Conservation (phyloP, 64 coral and sea anemone genomes). For the Porites australiensis region DNA sequence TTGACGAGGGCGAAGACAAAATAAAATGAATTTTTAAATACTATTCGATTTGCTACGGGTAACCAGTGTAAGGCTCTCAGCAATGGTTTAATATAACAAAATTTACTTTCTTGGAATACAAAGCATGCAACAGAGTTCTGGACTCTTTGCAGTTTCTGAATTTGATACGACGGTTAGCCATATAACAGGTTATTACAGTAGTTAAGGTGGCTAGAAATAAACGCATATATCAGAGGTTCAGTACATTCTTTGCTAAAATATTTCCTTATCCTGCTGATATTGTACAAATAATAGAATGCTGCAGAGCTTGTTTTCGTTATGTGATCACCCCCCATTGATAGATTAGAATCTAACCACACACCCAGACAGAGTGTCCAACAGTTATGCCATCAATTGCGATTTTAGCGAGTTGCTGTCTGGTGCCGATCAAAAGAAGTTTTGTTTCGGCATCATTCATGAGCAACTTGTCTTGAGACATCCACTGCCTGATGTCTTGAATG, state of each 20-base stretch:
- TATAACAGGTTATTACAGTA: conserved; percentile 28
- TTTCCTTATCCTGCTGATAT: not conserved
- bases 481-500: not conserved
- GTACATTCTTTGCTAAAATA: conserved; percentile 4
- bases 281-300: not conserved
- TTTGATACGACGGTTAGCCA: not conserved
- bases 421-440: not conserved
- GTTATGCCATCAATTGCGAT: not conserved
- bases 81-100: no score
- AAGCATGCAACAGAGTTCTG: not conserved
- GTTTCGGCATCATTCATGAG: not conserved
- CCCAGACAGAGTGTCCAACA: not conserved
- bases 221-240: conserved; percentile 7
- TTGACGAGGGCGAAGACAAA: no score
- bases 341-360: not conserved
- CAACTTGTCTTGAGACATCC: not conserved
- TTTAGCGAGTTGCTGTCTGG: not conserved
- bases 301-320: not conserved
- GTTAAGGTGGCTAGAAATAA: conserved; percentile 17
- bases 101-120: no score
- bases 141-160: not conserved
- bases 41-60: no score
- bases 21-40: no score
- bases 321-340: not conserved
- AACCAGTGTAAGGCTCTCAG: no score